Evolutionary conservation across 2,113 vertebrate genomes (phyloP), one percentile per base, ranked within the genome.

Genomic region (Aepyceros melampus): DNA sequence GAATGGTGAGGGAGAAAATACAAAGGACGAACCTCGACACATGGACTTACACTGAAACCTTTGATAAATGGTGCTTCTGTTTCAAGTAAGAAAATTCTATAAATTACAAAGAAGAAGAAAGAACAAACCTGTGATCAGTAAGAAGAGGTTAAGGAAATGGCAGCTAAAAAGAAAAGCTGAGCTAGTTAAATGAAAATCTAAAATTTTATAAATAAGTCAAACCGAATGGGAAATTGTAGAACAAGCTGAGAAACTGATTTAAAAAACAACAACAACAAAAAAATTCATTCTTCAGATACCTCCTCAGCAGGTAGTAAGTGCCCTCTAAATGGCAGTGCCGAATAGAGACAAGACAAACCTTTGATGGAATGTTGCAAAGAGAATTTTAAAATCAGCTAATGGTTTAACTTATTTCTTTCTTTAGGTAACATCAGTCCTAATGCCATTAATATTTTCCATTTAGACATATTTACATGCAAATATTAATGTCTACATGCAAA

Each of bases 1-100:
- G 58, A 96, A 96, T 88, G 43, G 23, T 53, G 47, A 96, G 23
- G 33, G 60, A 94, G 51, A 96, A 79, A 97, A 88, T 51, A 91
- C 1, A 96, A 49, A 84, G n/a, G 27, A 95, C 6, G 43, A 31
- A 56, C 11, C 16, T 90, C 62, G 33, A 51, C 89, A 25, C 23
- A n/a, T 47, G 82, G 40, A 49, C 7, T 91, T 88, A 86, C 16
- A 71, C 25, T 33, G 33, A 82, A 9, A 19, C 9, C 5, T 97
- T 84, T 53, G 40, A 47, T 86, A 85, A 51, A 43, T 12, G 40
- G 55, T 76, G 14, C 25, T 97, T 83, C 60, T 33, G n/a, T 16
- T 45, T 58, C 49, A 93, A 71, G 74, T 92, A 17, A 15, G 53
- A 23, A 7, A 47, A 5, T 85, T 94, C 62, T 79, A 21, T 86